phyloP scores from a whole-genome alignment of 2,113 vertebrate genomes.

The Cephalopterus ornatus region DNA sequence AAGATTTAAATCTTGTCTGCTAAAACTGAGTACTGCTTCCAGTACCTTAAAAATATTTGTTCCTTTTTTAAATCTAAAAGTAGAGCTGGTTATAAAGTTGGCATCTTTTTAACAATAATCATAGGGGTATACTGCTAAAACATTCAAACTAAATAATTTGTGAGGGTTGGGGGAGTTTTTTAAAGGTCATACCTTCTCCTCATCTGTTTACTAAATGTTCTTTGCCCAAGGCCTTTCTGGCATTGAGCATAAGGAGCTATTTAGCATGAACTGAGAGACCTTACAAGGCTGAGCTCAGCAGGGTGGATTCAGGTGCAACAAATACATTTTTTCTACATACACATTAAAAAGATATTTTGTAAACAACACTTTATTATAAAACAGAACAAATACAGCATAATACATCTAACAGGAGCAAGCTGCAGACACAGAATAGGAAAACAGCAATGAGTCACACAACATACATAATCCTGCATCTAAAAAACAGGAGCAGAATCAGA shows the following conservation, averaged over 20 bases:
- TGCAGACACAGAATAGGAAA: constrained; percentile 23
- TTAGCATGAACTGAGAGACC: not conserved
- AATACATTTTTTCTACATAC: not conserved
- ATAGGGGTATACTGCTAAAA: not conserved
- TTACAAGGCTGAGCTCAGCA: not conserved
- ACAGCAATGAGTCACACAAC: constrained; percentile 35
- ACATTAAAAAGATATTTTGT: not conserved
- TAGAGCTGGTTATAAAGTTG: not conserved
- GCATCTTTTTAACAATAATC: not conserved
- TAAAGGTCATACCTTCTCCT: not conserved
- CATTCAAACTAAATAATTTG: not conserved
- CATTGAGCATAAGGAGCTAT: not conserved
- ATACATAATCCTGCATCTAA: constrained; percentile 30
- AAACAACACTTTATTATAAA: constrained; percentile 28
- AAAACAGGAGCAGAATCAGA: constrained; percentile 17
- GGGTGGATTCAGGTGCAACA: not conserved
- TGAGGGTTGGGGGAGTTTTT: not conserved
- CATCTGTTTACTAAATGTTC: not conserved
- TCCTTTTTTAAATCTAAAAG: not conserved
- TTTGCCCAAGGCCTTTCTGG: not conserved
- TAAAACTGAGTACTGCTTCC: not conserved
- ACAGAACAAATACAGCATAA: constrained; percentile 13
- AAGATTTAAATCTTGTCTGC: not conserved
- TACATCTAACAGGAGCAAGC: constrained; percentile 13
- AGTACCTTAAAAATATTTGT: not conserved